phyloP scores from a whole-genome alignment of 2,113 vertebrate species.

The Accipiter cooperii region DNA sequence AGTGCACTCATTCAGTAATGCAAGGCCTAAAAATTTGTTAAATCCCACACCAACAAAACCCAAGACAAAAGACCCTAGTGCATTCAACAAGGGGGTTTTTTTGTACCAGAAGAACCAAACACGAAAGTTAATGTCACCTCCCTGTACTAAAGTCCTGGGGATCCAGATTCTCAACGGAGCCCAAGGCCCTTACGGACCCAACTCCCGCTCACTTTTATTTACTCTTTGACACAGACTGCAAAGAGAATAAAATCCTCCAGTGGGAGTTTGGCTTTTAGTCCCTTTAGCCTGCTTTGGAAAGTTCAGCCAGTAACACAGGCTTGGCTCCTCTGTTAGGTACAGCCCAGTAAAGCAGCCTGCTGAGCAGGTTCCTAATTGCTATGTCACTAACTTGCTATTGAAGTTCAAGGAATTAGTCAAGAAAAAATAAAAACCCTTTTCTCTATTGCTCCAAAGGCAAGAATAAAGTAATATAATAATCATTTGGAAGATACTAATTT shows the following conservation, averaged over 20 bases:
- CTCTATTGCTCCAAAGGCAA: not conserved
- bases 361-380: not conserved
- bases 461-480: not conserved
- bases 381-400: not conserved
- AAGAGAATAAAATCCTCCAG: not conserved
- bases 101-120: not conserved
- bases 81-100: not conserved
- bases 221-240: not conserved
- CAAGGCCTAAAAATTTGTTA: not conserved
- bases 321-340: not conserved
- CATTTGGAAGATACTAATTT: not conserved
- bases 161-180: not conserved
- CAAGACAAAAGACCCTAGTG: not conserved
- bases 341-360: not conserved
- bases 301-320: not conserved
- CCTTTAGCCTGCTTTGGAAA: not conserved
- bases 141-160: not conserved
- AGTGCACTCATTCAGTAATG: not conserved
- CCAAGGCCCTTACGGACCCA: not conserved
- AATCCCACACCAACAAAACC: not conserved
- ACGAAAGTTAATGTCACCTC: not conserved
- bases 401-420: not conserved
- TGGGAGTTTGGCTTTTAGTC: not conserved
- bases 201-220: not conserved
- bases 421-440: not conserved